A percentile compares a stretch with the other conserved stretches of the same genome.
These are phyloP conservation scores for Anas georgica DNA, from an alignment of 2,797 vertebrate species.

Conservation along the genomic window DNA sequence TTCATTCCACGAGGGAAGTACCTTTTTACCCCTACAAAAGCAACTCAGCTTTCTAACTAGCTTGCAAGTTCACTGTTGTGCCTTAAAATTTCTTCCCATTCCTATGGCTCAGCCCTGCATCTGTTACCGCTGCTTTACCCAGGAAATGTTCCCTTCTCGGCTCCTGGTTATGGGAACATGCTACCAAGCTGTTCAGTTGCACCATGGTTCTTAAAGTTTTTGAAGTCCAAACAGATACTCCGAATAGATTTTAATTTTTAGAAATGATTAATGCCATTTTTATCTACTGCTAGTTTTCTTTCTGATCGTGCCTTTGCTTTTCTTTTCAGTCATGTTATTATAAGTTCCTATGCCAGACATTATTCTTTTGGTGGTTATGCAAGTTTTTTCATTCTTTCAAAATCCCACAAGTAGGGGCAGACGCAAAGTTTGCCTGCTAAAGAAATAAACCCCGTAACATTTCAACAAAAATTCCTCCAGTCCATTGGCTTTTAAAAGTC, in stretches of 20 bases:
- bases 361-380: background rate
- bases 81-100: background rate
- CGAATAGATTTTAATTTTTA: background rate
- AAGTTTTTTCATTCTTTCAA: background rate
- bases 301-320: background rate
- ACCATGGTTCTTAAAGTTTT: fast-evolving
- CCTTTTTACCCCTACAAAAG: background rate
- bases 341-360: background rate
- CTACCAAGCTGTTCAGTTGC: background rate
- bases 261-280: background rate
- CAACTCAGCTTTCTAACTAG: background rate
- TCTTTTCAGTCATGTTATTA: background rate
- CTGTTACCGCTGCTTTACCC: background rate
- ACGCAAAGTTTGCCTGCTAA: background rate
- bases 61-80: background rate
- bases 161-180: fast-evolving
- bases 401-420: background rate
- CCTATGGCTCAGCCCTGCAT: background rate
- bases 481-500: background rate
- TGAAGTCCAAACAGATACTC: background rate
- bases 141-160: background rate
- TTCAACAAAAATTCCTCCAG: background rate
- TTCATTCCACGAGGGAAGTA: background rate
- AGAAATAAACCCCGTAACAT: background rate
- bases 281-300: background rate